Conservation (phyloP, 2,113 vertebrate genomes). For the Hyperopisus bebe region DNA sequence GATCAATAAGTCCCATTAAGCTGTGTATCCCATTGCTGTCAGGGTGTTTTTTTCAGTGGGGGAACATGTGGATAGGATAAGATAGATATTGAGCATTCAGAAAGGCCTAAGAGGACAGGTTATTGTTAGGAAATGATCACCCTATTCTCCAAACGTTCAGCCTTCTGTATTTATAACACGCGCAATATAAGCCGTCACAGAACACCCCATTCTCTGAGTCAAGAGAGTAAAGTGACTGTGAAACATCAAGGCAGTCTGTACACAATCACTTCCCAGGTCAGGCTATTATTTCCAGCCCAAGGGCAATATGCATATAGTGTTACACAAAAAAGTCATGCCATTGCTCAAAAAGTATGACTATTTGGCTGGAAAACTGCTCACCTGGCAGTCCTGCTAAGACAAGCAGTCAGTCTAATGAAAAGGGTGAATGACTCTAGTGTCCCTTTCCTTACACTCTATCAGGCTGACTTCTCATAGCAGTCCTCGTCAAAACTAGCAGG, state of each 20-base stretch:
- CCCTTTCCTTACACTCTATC: neutral
- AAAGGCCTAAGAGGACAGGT: neutral
- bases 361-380: neutral
- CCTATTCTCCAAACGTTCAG: neutral
- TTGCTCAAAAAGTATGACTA: neutral
- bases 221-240: neutral
- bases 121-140: neutral
- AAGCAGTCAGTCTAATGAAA: constrained; percentile 6
- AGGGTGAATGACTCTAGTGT: neutral
- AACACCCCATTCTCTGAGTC: neutral
- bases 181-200: neutral
- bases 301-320: constrained; percentile 4
- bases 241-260: neutral
- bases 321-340: neutral
- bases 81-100: neutral
- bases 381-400: neutral
- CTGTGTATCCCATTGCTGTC: neutral
- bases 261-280: constrained; percentile 1
- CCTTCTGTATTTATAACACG: neutral
- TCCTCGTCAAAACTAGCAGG: neutral
- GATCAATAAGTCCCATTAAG: neutral
- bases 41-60: neutral
- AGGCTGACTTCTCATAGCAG: neutral
- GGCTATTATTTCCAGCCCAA: neutral
- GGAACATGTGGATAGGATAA: neutral